Percentiles rank a stretch among this genome's conserved stretches.
phyloP scores from a whole-genome alignment of 2,888 invertebrate species.

The Tinea trinotella region DNA sequence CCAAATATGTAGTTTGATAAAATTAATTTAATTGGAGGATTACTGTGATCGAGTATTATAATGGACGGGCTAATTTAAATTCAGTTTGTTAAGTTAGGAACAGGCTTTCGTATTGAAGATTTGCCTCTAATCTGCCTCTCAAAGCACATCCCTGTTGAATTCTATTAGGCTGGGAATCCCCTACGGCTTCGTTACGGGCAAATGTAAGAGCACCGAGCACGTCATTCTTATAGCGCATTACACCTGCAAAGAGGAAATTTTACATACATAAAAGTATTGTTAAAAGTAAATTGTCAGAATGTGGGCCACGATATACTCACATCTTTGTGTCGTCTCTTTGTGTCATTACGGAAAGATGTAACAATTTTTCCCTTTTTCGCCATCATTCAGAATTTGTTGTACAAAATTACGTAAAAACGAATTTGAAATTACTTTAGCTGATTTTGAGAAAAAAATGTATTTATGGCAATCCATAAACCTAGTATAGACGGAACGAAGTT shows the following conservation, averaged over 20 bases:
- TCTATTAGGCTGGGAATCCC: slow-evolving; percentile 37
- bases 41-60: no score
- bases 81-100: not conserved
- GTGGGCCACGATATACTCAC: not conserved
- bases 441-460: no score
- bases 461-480: no score
- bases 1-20: no score
- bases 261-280: slow-evolving; percentile 15
- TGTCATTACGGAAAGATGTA: slow-evolving; percentile 3
- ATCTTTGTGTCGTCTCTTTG: not conserved
- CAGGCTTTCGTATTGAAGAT: not conserved
- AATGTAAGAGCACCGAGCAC: slow-evolving; percentile 24
- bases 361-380: not conserved
- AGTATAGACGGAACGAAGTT: no score
- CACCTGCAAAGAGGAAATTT: slow-evolving; percentile 12
- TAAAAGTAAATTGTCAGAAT: slow-evolving; percentile 7
- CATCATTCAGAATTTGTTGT: not conserved
- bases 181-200: slow-evolving; percentile 31
- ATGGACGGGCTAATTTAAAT: not conserved
- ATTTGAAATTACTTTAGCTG: no score
- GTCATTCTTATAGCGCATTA: slow-evolving; percentile 11
- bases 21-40: no score
- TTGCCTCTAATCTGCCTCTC: slow-evolving; percentile 17
- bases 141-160: slow-evolving; percentile 31
- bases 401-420: not conserved